A percentile compares a stretch with the other conserved stretches of the same genome.
phyloP scores from a whole-genome alignment of 2,113 vertebrate species.

The Oncorhynchus gorbuscha region DNA sequence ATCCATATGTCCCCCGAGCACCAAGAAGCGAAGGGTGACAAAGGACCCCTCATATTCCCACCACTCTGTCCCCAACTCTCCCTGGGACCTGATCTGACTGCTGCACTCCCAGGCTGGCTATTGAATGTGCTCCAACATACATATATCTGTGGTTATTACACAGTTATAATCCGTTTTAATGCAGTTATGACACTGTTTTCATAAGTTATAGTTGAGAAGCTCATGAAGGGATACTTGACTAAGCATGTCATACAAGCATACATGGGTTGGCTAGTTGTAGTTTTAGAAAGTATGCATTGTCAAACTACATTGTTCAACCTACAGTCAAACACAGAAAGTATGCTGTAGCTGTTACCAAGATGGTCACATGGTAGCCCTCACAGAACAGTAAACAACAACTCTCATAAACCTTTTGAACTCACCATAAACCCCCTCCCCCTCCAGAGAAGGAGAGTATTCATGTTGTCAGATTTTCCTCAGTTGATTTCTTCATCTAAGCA shows the following conservation, averaged over 20 bases:
- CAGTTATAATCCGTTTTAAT: not conserved
- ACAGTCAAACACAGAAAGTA: not conserved
- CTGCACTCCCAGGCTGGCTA: slow-evolving; percentile 29
- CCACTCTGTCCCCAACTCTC: slow-evolving; percentile 25
- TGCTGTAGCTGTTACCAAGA: not conserved
- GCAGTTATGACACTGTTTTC: not conserved
- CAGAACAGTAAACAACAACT: slow-evolving; percentile 36
- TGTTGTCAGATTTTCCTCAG: slow-evolving; percentile 39
- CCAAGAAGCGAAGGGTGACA: slow-evolving; percentile 55
- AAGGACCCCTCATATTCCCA: slow-evolving; percentile 41
- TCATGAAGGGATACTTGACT: not conserved
- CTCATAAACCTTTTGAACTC: slow-evolving; percentile 26
- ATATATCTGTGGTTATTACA: not conserved
- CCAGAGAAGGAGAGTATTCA: slow-evolving; percentile 26
- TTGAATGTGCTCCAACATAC: slow-evolving; percentile 45
- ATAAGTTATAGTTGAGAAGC: not conserved
- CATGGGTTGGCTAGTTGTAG: not conserved
- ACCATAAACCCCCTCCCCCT: slow-evolving; percentile 3
- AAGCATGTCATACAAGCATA: not conserved
- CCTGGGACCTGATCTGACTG: slow-evolving; percentile 52
- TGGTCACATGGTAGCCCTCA: not conserved
- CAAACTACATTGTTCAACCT: not conserved
- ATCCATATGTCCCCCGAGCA: slow-evolving; percentile 53
- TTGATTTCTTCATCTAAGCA: slow-evolving; percentile 57
- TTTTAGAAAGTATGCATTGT: not conserved